Evolutionary conservation across 2,888 invertebrate species (phyloP).

Genomic region (Harmothoe impar): DNA sequence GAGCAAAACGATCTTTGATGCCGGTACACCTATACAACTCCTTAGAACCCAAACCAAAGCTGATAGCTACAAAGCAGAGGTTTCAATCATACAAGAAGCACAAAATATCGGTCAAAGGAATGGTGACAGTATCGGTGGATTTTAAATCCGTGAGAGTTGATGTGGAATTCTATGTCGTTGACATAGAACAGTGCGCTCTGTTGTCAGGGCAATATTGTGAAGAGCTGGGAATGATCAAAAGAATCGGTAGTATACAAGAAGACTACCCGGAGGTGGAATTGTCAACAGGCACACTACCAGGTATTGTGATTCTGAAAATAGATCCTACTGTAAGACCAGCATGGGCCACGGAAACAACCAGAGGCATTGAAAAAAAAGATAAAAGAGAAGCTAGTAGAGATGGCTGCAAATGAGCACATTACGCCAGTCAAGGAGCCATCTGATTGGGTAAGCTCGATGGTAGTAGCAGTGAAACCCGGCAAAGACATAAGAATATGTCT

Average conservation of each 20-base stretch:
- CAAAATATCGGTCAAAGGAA: background rate
- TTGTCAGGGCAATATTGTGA: too few relatives aligned
- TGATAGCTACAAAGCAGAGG: too few relatives aligned
- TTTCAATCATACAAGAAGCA: background rate
- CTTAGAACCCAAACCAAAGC: too few relatives aligned
- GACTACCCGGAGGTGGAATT: background rate
- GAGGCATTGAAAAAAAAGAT: background rate
- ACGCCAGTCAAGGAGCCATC: background rate
- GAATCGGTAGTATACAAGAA: too few relatives aligned
- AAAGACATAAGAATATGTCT: slow-evolving; percentile 55
- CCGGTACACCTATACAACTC: too few relatives aligned
- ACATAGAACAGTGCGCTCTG: too few relatives aligned
- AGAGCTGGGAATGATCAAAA: too few relatives aligned
- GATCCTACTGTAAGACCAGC: background rate
- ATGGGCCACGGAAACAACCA: background rate
- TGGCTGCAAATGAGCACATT: background rate
- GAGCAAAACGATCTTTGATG: too few relatives aligned
- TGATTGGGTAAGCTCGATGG: slow-evolving; percentile 56
- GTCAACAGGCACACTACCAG: background rate
- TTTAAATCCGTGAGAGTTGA: background rate
- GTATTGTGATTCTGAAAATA: background rate
- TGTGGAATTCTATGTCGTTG: too few relatives aligned
- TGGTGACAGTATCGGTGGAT: background rate
- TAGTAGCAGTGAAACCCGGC: background rate
- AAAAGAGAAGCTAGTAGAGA: background rate